Conservation (phyloP, 2,113 vertebrate genomes). For the Grammomys surdaster region DNA sequence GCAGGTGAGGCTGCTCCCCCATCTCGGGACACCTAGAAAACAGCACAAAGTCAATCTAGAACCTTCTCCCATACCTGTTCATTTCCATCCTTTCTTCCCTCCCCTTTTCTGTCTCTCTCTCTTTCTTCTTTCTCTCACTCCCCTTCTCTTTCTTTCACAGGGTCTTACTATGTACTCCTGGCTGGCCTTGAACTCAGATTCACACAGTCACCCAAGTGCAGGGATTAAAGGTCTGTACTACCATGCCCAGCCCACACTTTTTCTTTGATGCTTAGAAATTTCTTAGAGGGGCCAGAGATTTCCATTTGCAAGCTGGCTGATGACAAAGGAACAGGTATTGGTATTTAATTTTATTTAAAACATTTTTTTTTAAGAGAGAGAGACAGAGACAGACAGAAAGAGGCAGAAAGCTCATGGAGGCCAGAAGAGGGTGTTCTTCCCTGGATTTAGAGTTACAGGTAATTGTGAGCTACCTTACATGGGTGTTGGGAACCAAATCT, state of each 20-base stretch:
- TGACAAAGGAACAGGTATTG: not conserved
- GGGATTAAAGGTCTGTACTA: not conserved
- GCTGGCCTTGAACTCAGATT: not conserved
- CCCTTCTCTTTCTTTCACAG: not conserved
- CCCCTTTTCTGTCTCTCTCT: not conserved
- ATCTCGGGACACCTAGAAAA: conserved; percentile 86
- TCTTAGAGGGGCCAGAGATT: not conserved
- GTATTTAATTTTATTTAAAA: not conserved
- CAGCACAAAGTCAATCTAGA: not conserved
- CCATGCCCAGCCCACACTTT: not conserved
- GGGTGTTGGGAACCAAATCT: not conserved
- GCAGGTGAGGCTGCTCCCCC: conserved; percentile 87
- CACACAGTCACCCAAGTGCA: not conserved
- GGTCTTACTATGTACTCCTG: not conserved
- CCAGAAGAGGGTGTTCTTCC: not conserved
- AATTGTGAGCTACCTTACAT: not conserved
- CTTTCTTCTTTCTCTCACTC: not conserved
- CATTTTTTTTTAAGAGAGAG: not conserved
- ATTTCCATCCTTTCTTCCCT: not conserved
- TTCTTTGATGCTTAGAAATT: not conserved
- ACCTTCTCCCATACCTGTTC: not conserved
- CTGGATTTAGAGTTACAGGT: not conserved
- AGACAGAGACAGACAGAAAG: not conserved
- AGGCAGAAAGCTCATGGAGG: not conserved
- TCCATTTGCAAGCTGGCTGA: not conserved